Percentiles rank a stretch among this genome's conserved stretches.
Evolutionary conservation across 2,797 vertebrate genomes (phyloP).

Genomic region (Chelon labrosus): DNA sequence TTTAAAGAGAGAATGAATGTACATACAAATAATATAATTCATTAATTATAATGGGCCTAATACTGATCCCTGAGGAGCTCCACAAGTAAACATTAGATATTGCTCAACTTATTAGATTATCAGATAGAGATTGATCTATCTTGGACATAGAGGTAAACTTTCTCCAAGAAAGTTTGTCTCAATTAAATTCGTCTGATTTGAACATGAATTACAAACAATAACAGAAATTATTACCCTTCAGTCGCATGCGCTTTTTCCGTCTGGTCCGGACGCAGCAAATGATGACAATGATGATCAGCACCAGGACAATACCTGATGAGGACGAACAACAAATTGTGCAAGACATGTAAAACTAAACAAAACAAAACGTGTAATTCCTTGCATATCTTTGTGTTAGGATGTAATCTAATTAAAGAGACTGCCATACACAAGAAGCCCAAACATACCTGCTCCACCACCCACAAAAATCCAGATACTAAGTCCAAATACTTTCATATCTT

Average conservation of each 20-base stretch:
- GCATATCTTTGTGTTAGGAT: neutral
- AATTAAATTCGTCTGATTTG: too few relatives aligned
- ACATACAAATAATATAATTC: too few relatives aligned
- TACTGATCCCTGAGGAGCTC: neutral
- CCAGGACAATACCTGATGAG: conserved; percentile 44
- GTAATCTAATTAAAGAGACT: neutral
- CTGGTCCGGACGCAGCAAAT: conserved; percentile 37
- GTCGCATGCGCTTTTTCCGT: neutral
- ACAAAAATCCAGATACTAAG: conserved; percentile 53
- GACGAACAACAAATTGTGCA: neutral
- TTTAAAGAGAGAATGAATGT: too few relatives aligned
- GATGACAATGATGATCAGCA: conserved; percentile 56
- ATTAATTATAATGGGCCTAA: neutral
- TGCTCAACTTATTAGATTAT: too few relatives aligned
- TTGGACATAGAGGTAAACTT: too few relatives aligned
- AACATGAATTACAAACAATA: too few relatives aligned
- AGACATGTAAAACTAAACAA: too few relatives aligned
- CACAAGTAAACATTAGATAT: neutral
- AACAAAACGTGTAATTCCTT: too few relatives aligned
- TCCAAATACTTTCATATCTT: accelerated
- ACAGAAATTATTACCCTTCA: conserved; percentile 39
- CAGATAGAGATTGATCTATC: too few relatives aligned
- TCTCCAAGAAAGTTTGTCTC: neutral
- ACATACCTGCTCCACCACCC: conserved; percentile 60
- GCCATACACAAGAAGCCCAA: neutral